A percentile compares a stretch with the other conserved stretches of the same genome.
These are phyloP conservation scores for Akabosia matsudoensis DNA, from an alignment of 1,140 invertebrate species.

Conservation along the genomic window DNA sequence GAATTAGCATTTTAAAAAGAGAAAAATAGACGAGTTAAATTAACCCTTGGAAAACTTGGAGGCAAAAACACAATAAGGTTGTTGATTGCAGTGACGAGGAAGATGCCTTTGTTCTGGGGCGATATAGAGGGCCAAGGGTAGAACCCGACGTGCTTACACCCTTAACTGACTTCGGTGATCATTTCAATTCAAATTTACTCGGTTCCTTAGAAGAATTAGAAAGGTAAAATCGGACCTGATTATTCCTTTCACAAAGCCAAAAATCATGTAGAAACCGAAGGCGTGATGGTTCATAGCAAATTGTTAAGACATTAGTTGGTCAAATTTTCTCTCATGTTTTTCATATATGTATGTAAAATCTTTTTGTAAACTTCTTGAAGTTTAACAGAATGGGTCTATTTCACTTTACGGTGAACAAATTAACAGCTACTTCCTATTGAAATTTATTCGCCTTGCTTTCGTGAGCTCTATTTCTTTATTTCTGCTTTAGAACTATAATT, in stretches of 20 bases:
- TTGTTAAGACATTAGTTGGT: too few species aligned
- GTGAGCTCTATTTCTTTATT: background rate
- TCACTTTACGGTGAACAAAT: too few species aligned
- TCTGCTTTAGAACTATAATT: background rate
- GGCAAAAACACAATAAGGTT: conserved; percentile 16
- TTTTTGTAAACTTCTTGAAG: too few species aligned
- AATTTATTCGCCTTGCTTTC: too few species aligned
- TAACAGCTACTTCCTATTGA: too few species aligned
- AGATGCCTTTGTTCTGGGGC: conserved; percentile 44
- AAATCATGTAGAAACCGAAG: background rate
- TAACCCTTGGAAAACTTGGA: background rate
- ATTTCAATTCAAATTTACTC: conserved; percentile 28
- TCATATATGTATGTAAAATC: too few species aligned
- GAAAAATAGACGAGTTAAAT: background rate
- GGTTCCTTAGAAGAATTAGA: conserved; percentile 38
- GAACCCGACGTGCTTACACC: conserved; percentile 33
- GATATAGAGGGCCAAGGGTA: conserved; percentile 44
- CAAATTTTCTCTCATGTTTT: too few species aligned
- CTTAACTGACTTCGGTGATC: conserved; percentile 42
- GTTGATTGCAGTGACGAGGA: conserved; percentile 43
- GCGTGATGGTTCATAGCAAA: conserved; percentile 17
- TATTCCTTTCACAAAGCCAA: background rate
- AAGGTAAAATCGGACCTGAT: conserved; percentile 39
- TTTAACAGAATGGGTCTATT: too few species aligned
- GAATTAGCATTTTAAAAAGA: background rate